A percentile compares a stretch with the other conserved stretches of the same genome.
phyloP scores from a whole-genome alignment of 2,113 vertebrate genomes.

The Aphyosemion australe region DNA sequence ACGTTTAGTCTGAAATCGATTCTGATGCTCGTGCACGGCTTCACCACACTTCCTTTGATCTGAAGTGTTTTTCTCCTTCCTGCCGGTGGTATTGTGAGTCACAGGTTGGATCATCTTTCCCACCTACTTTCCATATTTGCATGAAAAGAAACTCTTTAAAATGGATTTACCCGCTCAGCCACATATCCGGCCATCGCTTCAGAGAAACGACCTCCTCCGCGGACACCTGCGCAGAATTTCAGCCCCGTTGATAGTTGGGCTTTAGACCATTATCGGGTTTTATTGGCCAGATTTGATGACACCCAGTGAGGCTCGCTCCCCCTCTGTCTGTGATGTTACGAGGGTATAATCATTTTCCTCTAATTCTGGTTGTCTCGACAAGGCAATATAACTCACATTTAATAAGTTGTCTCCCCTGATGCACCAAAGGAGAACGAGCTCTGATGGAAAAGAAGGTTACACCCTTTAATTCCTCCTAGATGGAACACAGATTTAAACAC shows the following conservation, averaged over 20 bases:
- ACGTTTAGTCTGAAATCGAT: slow-evolving; percentile 24
- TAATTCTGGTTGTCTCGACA: slow-evolving; percentile 20
- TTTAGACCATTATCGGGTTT: slow-evolving; percentile 27
- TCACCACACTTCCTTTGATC: slow-evolving; percentile 25
- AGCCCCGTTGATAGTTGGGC: not conserved
- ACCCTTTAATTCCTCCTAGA: slow-evolving; percentile 25
- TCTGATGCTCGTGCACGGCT: not conserved
- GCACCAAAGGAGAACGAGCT: slow-evolving; percentile 9
- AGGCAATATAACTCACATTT: slow-evolving; percentile 18
- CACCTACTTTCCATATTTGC: slow-evolving; percentile 14
- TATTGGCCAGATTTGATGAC: slow-evolving; percentile 9
- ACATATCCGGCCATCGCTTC: not conserved
- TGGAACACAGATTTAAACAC: slow-evolving; percentile 23
- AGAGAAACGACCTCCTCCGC: not conserved
- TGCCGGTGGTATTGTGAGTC: slow-evolving; percentile 28
- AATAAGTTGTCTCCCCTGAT: slow-evolving; percentile 38
- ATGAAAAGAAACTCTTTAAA: not conserved
- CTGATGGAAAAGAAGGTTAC: slow-evolving; percentile 44
- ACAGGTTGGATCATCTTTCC: slow-evolving; percentile 5
- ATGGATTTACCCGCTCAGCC: not conserved
- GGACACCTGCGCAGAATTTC: not conserved
- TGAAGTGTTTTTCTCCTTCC: slow-evolving; percentile 10
- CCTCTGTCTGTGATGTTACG: not conserved
- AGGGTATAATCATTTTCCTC: slow-evolving; percentile 36
- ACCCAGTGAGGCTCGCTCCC: slow-evolving; percentile 1